Conservation (phyloP, 1,140 invertebrate genomes). For the Aphaenogaster rudis region DNA sequence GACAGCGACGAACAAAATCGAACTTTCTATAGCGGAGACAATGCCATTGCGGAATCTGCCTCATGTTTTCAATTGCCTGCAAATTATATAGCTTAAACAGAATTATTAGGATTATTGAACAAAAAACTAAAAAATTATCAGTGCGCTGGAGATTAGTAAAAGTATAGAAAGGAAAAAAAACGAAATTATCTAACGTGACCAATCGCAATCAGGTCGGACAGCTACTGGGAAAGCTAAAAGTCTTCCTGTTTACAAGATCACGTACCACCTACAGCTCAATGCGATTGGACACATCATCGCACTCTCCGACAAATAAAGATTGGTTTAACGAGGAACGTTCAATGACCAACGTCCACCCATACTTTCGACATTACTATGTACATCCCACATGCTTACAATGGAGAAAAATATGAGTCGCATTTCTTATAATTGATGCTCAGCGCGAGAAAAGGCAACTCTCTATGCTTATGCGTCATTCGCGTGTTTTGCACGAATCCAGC, state of each 20-base stretch:
- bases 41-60: conserved; percentile 92
- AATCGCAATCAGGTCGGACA: neutral
- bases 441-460: neutral
- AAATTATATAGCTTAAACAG: conserved; percentile 76
- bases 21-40: conserved; percentile 93
- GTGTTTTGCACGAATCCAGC: neutral
- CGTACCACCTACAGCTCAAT: conserved; percentile 48
- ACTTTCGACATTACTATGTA: conserved; percentile 50
- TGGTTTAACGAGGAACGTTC: conserved; percentile 58
- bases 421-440: conserved; percentile 38
- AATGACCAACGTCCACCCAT: conserved; percentile 63
- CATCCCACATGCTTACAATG: conserved; percentile 30
- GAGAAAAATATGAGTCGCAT: conserved; percentile 38
- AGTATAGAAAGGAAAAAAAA: neutral
- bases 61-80: conserved; percentile 88
- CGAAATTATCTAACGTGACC: neutral
- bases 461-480: neutral
- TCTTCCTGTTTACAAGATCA: conserved; percentile 58
- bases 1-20: conserved; percentile 91
- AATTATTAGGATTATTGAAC: conserved; percentile 64
- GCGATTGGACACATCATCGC: conserved; percentile 58
- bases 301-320: conserved; percentile 50
- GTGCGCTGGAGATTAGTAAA: neutral
- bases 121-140: conserved; percentile 15
- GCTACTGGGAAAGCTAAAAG: conserved; percentile 9